Conservation (phyloP, 2,888 invertebrate species). For the Osmoderma eremita region DNA sequence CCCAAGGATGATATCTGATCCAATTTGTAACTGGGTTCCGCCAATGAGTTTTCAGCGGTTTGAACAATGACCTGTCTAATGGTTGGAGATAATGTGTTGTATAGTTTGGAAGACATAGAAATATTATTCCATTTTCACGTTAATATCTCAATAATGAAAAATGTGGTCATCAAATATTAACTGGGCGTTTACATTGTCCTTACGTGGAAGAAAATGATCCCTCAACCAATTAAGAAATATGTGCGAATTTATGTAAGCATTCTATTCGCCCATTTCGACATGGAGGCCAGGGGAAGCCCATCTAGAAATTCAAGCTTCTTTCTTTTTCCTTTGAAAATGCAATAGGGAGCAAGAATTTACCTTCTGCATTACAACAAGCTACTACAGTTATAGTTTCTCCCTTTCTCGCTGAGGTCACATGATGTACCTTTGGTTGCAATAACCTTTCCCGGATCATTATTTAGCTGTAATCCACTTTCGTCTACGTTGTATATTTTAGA, state of each 20-base stretch:
- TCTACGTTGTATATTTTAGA: not conserved
- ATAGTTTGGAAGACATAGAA: constrained; percentile 50
- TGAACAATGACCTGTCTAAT: constrained; percentile 52
- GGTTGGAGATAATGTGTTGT: constrained; percentile 54
- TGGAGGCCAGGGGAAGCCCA: constrained; percentile 49
- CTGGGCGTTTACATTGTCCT: constrained; percentile 51
- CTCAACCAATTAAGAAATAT: too few species aligned
- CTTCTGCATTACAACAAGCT: constrained; percentile 57
- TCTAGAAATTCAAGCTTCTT: constrained; percentile 51
- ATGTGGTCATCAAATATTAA: constrained; percentile 54
- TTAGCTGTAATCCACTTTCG: not conserved
- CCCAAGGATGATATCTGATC: too few species aligned
- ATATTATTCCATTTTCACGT: constrained; percentile 18
- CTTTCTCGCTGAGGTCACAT: constrained; percentile 50
- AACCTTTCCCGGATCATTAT: not conserved
- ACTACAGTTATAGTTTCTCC: constrained; percentile 55
- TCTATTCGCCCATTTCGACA: constrained; percentile 51
- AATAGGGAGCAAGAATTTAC: constrained; percentile 51
- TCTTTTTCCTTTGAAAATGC: constrained; percentile 53
- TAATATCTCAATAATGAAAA: too few species aligned
- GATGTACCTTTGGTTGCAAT: constrained; percentile 42
- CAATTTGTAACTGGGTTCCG: constrained; percentile 5
- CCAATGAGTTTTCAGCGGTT: constrained; percentile 50
- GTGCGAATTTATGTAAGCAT: constrained; percentile 48
- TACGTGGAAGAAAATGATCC: constrained; percentile 53